Evolutionary conservation across 2,113 vertebrate genomes (phyloP), one percentile per base, ranked within the genome.

Genomic region (Centropus unirufus): DNA sequence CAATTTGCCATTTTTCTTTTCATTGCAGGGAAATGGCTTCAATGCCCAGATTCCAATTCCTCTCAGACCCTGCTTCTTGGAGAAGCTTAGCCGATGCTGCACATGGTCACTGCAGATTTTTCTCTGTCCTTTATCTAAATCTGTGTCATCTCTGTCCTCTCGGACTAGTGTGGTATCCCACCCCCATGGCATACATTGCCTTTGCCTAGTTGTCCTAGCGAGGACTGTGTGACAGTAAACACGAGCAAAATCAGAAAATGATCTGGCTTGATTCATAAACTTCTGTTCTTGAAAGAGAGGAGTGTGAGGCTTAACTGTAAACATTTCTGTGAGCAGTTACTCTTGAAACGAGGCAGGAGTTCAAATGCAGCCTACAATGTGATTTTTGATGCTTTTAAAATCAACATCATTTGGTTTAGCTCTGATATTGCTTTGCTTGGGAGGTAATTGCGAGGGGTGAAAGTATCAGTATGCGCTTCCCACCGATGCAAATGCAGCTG

Each of bases 231-330:
- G 78, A 21, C 63, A 74, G 16, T 22, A 76, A 93, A 79, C 44
- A 63, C 0, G 0, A 66, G 42, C 34, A 55, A 47, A 83, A n/a
- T 0, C 0, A 0, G 67, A 42, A 85, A 74, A 78, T 0, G 10
- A 66, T 66, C 51, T 86, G 46, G 82, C 58, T 80, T 40, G 70
- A 73, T 87, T 95, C 39, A 5, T 42, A 51, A 90, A 96, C 67
- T 91, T 94, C 32, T 55, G 34, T 77, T 94, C 67, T 86, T 86
- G 82, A 88, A 87, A 94, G 89, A 80, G 55, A 49, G 20, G 69
- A 73, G 39, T 5, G 52, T 4, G 63, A 70, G 64, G 57, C 73
- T 89, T 84, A 70, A 47, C 55, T 76, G 81, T 27, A 74, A 89
- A 30, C 57, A 51, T 74, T 86, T 83, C 75, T 87, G 70, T 0